Conservation (phyloP, 2,113 vertebrate genomes). For the Raphicerus campestris region DNA sequence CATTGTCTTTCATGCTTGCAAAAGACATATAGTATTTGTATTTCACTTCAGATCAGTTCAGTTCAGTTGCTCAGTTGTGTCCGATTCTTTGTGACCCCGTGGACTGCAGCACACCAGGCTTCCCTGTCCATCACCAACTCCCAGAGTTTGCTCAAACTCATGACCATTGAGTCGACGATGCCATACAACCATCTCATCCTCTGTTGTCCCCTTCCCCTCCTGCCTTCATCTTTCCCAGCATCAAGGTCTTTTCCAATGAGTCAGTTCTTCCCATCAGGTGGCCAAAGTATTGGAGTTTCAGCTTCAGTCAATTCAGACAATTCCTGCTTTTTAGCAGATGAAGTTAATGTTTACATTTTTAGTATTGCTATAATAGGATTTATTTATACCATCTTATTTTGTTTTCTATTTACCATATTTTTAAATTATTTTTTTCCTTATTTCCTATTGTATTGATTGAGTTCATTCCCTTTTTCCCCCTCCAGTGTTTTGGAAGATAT, state of each 20-base stretch:
- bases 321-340: neutral
- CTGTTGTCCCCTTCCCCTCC: neutral
- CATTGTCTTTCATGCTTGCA: neutral
- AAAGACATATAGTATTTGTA: neutral
- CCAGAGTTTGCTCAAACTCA: neutral
- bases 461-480: neutral
- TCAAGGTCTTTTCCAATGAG: neutral
- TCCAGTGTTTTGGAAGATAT: neutral
- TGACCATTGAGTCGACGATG: fast-evolving
- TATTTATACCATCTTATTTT: neutral
- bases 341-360: neutral
- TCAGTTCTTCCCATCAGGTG: neutral
- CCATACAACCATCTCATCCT: neutral
- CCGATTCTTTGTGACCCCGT: neutral
- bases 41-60: neutral
- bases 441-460: neutral
- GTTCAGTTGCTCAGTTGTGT: neutral
- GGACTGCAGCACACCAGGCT: neutral
- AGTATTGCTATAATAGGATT: neutral
- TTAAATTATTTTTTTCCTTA: neutral
- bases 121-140: neutral
- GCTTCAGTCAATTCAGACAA: neutral
- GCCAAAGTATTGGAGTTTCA: neutral
- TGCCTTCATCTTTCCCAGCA: neutral
- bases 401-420: neutral